A percentile compares a stretch with the other conserved stretches of the same genome.
Conservation (phyloP, 2,797 vertebrate genomes). For the Spinus olivaceus region DNA sequence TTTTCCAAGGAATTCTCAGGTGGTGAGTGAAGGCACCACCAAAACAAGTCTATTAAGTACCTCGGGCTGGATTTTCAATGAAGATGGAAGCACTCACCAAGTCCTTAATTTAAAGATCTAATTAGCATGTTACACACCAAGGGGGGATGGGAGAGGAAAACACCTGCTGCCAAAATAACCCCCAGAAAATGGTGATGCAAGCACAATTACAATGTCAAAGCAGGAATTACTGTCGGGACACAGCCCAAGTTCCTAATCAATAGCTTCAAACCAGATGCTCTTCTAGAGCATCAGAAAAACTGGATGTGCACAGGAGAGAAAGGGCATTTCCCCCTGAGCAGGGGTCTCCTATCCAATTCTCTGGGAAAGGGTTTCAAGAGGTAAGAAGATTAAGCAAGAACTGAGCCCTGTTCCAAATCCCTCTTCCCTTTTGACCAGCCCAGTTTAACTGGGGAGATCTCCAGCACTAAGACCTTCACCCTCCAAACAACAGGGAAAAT, state of each 20-base stretch:
- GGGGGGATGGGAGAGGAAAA: background rate
- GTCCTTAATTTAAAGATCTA: background rate
- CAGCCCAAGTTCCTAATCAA: background rate
- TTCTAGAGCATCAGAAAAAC: background rate
- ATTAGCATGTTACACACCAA: background rate
- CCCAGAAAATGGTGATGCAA: background rate
- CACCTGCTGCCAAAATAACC: background rate
- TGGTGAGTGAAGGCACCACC: background rate
- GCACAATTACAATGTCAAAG: background rate
- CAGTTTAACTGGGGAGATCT: background rate
- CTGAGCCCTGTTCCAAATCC: background rate
- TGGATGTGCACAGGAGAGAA: background rate
- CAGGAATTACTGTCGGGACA: background rate
- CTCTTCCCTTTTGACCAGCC: background rate
- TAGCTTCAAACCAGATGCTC: background rate
- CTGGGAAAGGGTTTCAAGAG: background rate
- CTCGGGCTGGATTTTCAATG: background rate
- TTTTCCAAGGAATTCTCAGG: background rate
- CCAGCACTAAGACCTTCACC: background rate
- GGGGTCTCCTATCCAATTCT: background rate
- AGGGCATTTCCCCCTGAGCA: background rate
- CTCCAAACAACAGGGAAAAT: background rate
- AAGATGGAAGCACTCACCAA: background rate
- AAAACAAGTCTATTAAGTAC: background rate
- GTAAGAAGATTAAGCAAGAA: background rate